These are phyloP conservation scores for Drosophila varians DNA, from an alignment of 1,140 invertebrate species.

Conservation along the genomic window DNA sequence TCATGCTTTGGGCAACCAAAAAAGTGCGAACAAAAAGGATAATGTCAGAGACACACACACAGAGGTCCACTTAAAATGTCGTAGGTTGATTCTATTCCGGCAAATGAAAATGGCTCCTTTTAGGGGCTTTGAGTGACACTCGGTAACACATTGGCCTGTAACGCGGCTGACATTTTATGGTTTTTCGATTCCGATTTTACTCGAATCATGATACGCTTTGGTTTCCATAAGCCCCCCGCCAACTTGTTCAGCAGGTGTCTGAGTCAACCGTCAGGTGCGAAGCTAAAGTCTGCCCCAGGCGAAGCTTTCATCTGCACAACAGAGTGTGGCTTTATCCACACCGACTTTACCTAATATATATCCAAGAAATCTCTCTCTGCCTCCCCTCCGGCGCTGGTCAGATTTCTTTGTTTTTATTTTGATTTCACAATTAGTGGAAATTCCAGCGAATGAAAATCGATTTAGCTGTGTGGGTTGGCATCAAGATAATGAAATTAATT, in stretches of 20 bases:
- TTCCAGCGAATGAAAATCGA: conserved; percentile 48
- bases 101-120: conserved; percentile 10
- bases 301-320: conserved; percentile 5
- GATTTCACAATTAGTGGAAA: conserved; percentile 73
- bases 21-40: conserved; percentile 57
- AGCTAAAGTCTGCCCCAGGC: conserved; percentile 4
- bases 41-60: conserved; percentile 46
- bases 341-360: conserved; percentile 13
- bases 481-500: conserved; percentile 39
- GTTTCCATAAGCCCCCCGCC: conserved; percentile 45
- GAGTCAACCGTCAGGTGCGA: conserved; percentile 50
- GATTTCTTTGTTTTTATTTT: conserved; percentile 35
- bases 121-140: neutral
- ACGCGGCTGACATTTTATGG: conserved; percentile 17
- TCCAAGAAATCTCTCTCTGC: conserved; percentile 23
- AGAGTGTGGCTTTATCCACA: neutral
- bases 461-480: conserved; percentile 35
- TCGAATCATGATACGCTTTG: conserved; percentile 49
- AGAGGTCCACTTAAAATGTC: conserved; percentile 36
- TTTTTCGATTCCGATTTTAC: conserved; percentile 4
- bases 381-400: conserved; percentile 1
- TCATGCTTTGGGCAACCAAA: conserved; percentile 26
- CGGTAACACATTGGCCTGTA: neutral
- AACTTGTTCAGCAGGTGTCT: conserved; percentile 61
- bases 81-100: conserved; percentile 13